Conservation (phyloP, 2,888 invertebrate genomes). For the Aporophyla lueneburgensis region DNA sequence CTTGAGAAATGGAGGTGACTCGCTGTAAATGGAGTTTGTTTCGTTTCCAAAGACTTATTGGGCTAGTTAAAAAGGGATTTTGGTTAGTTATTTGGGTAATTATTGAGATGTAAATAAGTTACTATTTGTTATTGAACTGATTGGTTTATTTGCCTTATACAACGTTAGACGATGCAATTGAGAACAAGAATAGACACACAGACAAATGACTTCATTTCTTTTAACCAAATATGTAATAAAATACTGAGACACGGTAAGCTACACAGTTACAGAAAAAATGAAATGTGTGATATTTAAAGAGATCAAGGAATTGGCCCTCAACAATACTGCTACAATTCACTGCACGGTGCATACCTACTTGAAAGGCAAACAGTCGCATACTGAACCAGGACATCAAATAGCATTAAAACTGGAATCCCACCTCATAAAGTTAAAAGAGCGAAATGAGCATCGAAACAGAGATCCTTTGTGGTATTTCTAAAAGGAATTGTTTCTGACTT, state of each 20-base stretch:
- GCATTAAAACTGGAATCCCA: neutral
- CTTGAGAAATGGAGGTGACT: slow-evolving; percentile 62
- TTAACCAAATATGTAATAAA: neutral
- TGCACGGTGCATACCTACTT: neutral
- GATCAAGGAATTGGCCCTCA: slow-evolving; percentile 22
- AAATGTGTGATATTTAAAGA: neutral
- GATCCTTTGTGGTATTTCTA: slow-evolving; percentile 21
- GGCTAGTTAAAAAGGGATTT: slow-evolving; percentile 13
- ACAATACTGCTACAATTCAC: neutral
- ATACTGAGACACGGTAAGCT: neutral
- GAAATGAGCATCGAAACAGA: slow-evolving; percentile 10
- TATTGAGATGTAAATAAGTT: neutral
- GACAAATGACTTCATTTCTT: neutral
- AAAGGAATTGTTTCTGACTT: slow-evolving; percentile 41
- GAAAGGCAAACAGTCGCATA: neutral
- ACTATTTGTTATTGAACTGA: neutral
- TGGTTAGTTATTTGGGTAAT: neutral
- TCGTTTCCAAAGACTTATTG: slow-evolving; percentile 23
- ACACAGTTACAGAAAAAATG: neutral
- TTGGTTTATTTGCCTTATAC: neutral
- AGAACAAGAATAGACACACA: neutral
- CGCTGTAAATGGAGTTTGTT: slow-evolving; percentile 35
- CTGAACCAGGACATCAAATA: neutral
- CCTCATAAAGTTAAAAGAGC: neutral
- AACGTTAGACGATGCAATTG: neutral